Percentiles rank a stretch among this genome's conserved stretches.
Conservation (phyloP, 1,140 invertebrate genomes). For the Drosophila persimilis region DNA sequence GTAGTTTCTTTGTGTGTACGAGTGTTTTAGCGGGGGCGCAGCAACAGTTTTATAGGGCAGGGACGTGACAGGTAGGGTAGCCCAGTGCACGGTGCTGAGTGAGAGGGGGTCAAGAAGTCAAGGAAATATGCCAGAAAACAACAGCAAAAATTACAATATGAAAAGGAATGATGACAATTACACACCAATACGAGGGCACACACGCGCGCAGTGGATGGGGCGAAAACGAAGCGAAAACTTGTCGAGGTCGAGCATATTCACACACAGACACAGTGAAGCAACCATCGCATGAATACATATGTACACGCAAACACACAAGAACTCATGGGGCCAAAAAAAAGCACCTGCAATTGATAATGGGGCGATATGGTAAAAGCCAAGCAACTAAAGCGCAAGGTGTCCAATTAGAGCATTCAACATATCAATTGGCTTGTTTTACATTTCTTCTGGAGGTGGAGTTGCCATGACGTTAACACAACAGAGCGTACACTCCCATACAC, state of each 20-base stretch:
- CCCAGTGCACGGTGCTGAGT: conserved; percentile 30
- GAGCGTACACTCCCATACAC: conserved; percentile 28
- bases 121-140: conserved; percentile 58
- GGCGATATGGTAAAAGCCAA: conserved; percentile 61
- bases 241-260: conserved; percentile 60
- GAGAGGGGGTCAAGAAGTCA: conserved; percentile 57
- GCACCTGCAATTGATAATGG: conserved; percentile 68
- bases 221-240: conserved; percentile 49
- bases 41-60: conserved; percentile 63
- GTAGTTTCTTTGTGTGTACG: conserved; percentile 26
- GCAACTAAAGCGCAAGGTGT: conserved; percentile 68
- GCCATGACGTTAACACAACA: conserved; percentile 66
- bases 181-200: conserved; percentile 15
- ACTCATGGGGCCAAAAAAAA: conserved; percentile 45
- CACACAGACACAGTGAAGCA: not conserved
- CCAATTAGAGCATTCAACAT: conserved; percentile 77
- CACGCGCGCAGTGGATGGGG: conserved; percentile 1
- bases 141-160: conserved; percentile 46
- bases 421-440: conserved; percentile 76
- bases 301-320: not conserved
- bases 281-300: too few species aligned
- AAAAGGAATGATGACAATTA: conserved; percentile 51
- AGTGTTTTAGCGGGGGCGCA: conserved; percentile 62
- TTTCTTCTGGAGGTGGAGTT: conserved; percentile 78
- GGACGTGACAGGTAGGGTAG: conserved; percentile 40